Base-by-base conservation (phyloP, 1,140 invertebrate genomes). In the Phymastichus coffea region DNA sequence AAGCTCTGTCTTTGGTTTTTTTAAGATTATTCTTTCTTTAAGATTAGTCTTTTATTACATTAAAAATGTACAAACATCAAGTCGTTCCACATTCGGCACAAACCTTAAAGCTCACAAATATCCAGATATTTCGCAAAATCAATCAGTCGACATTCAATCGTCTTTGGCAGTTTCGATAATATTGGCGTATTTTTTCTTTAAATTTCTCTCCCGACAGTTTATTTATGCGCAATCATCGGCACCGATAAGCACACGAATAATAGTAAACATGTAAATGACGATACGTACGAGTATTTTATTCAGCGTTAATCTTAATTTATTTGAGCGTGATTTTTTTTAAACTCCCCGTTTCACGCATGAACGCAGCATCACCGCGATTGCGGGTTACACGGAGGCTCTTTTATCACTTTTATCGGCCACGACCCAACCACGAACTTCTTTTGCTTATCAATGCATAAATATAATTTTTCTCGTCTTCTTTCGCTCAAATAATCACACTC, bases 341-440 rank as follows among this genome's bases (percentile, higher is more conserved):
- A 17, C 26, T 48, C 26, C 52, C 17, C 4, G 15, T 12, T 66
- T 54, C 55, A 65, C 48, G 38, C 35, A 52, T 66, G 71, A 69
- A 76, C 73, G 73, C 73, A 72, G 64, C 63, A 61, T 63, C 70
- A 67, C 53, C 64, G 63, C 67, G 71, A 69, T 70, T 67, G 58
- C 57, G 69, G 71, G 72, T 72, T 69, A 74, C 26, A 66, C 65
- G 12, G 46, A 60, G 68, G 64, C 74, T 67, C 56, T 72, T 76
- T 75, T 74, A 76, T 64, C 56, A 51, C n/a, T 64, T 68, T 77
- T 77, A 77, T 77, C 73, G 69, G 57, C 25, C 44, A 30, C 66
- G 73, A 77, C 75, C 74, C 66, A 67, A 66, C 64, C 56, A 60
- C 51, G 57, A 66, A 63, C 72, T 74, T 74, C 64, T 67, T n/a